Percentiles rank a stretch among this genome's conserved stretches.
Evolutionary conservation across 2,888 invertebrate genomes (phyloP).

Genomic region (Ophion ellenae): DNA sequence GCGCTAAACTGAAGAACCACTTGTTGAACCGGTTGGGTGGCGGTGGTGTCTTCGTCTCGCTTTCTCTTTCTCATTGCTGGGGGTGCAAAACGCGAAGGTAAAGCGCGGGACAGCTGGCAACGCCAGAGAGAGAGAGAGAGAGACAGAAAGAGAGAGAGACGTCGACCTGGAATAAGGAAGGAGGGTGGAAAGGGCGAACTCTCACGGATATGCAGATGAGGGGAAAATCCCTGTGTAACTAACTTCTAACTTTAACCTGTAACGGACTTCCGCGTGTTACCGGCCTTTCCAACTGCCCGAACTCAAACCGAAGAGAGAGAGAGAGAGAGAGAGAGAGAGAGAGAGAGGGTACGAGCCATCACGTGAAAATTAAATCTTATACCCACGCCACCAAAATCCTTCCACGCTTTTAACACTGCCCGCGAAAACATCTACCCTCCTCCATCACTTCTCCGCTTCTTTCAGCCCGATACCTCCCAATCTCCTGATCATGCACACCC

Average conservation of each 20-base stretch:
- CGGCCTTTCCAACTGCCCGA: constrained; percentile 50
- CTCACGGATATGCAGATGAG: constrained; percentile 82
- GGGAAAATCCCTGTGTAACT: constrained; percentile 80
- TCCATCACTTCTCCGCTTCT: not conserved
- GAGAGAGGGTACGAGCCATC: constrained; percentile 13
- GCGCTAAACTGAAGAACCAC: constrained; percentile 83
- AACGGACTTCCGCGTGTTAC: constrained; percentile 70
- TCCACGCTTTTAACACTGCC: constrained; percentile 31
- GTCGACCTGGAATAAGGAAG: constrained; percentile 46
- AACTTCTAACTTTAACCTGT: constrained; percentile 81
- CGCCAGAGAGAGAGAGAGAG: constrained; percentile 39
- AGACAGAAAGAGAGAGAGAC: constrained; percentile 55
- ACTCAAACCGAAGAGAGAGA: constrained; percentile 16
- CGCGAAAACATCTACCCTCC: constrained; percentile 25
- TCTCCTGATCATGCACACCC: not conserved
- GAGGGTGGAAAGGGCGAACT: constrained; percentile 64
- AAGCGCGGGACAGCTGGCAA: constrained; percentile 52
- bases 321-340: constrained; percentile 17
- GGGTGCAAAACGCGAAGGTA: constrained; percentile 60
- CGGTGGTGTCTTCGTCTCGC: constrained; percentile 49
- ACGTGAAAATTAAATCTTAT: constrained; percentile 67
- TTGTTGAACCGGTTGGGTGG: constrained; percentile 79
- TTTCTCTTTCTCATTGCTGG: constrained; percentile 65
- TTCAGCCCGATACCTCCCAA: not conserved
- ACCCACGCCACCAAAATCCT: constrained; percentile 38